Base-by-base conservation (phyloP, 2,113 vertebrate species). In the Hyaena hyaena region DNA sequence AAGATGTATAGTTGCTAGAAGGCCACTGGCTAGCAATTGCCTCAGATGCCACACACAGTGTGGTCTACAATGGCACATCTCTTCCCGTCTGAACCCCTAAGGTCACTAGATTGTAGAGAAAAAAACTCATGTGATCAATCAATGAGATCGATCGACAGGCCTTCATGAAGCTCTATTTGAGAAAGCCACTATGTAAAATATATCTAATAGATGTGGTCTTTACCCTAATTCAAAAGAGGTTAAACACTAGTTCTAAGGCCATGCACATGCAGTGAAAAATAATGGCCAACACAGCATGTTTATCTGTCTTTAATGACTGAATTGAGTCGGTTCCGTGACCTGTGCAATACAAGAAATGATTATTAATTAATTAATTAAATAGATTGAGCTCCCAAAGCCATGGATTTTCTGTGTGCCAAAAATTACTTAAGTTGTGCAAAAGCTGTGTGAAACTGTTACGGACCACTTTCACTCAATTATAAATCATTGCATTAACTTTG, bases 141-240 rank as follows among this genome's bases (percentile, higher is more conserved):
- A 83, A 5, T 94, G 74, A 88, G n/a, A 86, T 73, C 93, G n/a
- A 88, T 87, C 14, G 19, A 92, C 19, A 89, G 35, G 31, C 69
- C 68, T 95, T 92, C 90, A 93, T 94, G 92, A 92, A 79, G n/a
- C 24, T 92, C 26, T 95, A 7, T 74, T 88, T 87, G 58, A 90
- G n/a, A 96, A 95, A 90, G 12, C 21, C 14, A 80, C 33, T 88
- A 7, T 15, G 9, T 71, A 86, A 66, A 95, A 66, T 39, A 86
- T 33, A 31, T 87, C 6, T 90, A 61, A n/a, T 77, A 35, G 17
- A 31, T 92, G 53, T 61, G 33, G 35, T 77, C 26, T 26, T 76
- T 16, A 76, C 4, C 26, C 73, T 82, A 76, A 92, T 19, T 63
- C 61, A 83, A 55, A 93, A 31, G 17, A 33, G 0, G 7, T 93